Evolutionary conservation across 1,140 invertebrate genomes (phyloP).

Genomic region (Diplogasteroides magnus): DNA sequence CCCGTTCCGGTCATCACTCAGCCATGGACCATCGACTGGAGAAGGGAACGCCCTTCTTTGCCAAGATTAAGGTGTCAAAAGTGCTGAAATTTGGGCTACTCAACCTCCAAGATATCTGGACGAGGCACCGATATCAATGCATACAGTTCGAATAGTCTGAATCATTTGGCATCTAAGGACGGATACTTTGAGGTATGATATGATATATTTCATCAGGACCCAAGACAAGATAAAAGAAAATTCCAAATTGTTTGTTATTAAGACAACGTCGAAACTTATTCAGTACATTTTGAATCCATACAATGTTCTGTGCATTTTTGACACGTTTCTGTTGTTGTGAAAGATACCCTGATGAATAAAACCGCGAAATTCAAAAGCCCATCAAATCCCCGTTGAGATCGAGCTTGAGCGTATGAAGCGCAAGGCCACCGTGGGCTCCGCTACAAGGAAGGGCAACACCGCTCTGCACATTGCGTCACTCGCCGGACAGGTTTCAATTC

Average conservation of each 20-base stretch:
- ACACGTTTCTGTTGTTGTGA: too few species aligned
- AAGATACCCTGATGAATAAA: too few species aligned
- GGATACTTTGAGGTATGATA: conserved; percentile 72
- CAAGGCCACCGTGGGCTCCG: conserved; percentile 91
- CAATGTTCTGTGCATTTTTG: too few species aligned
- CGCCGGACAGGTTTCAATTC: conserved; percentile 70
- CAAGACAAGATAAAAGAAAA: too few species aligned
- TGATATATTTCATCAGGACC: neutral
- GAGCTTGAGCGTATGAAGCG: conserved; percentile 85
- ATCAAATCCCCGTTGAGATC: conserved; percentile 59
- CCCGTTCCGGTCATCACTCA: too few species aligned
- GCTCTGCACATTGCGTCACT: conserved; percentile 96
- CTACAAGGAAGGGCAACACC: conserved; percentile 98
- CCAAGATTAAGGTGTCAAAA: too few species aligned
- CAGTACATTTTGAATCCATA: too few species aligned
- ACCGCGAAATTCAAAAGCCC: too few species aligned
- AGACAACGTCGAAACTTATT: neutral
- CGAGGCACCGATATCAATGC: conserved; percentile 86
- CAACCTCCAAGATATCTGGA: conserved; percentile 89
- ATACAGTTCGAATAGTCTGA: conserved; percentile 96
- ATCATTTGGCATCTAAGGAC: conserved; percentile 97
- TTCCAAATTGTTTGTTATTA: too few species aligned
- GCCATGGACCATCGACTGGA: too few species aligned
- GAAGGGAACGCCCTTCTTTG: too few species aligned
- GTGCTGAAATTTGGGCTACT: too few species aligned